These are phyloP conservation scores for Andrena camellia DNA, from an alignment of 2,888 invertebrate species.

Conservation along the genomic window DNA sequence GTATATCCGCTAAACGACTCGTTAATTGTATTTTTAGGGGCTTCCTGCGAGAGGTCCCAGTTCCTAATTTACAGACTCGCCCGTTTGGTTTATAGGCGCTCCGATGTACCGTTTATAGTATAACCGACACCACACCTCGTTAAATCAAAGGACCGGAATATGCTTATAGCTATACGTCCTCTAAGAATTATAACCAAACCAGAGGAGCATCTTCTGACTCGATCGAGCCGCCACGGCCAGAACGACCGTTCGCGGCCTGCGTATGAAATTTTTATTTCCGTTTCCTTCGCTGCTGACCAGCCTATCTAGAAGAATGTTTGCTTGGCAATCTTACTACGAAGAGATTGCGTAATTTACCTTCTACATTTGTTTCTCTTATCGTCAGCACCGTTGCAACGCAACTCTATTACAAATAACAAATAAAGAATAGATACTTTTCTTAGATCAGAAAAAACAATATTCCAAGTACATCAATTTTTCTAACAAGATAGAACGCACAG, in stretches of 20 bases:
- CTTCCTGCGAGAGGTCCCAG: conserved; percentile 76
- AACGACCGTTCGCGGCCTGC: not conserved
- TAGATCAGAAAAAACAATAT: no score
- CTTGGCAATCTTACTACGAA: not conserved
- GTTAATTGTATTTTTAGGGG: conserved; percentile 83
- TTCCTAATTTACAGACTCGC: conserved; percentile 82
- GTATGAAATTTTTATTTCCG: conserved; percentile 25
- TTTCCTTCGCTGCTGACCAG: conserved; percentile 25
- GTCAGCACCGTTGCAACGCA: not conserved
- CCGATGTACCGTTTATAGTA: conserved; percentile 80
- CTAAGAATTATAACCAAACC: conserved; percentile 77
- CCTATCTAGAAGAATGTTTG: not conserved
- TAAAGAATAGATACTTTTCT: no score
- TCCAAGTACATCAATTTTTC: not conserved
- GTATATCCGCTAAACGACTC: conserved; percentile 79
- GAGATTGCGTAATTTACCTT: not conserved
- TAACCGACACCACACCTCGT: conserved; percentile 83
- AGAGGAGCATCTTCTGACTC: conserved; percentile 52
- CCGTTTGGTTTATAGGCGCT: conserved; percentile 81
- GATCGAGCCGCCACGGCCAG: conserved; percentile 33
- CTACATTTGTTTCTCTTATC: not conserved
- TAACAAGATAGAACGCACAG: not conserved
- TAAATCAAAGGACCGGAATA: conserved; percentile 80
- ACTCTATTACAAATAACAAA: not conserved
- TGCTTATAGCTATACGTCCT: conserved; percentile 72